These are phyloP conservation scores for Tipula unca DNA, from an alignment of 2,888 invertebrate species.

Conservation along the genomic window DNA sequence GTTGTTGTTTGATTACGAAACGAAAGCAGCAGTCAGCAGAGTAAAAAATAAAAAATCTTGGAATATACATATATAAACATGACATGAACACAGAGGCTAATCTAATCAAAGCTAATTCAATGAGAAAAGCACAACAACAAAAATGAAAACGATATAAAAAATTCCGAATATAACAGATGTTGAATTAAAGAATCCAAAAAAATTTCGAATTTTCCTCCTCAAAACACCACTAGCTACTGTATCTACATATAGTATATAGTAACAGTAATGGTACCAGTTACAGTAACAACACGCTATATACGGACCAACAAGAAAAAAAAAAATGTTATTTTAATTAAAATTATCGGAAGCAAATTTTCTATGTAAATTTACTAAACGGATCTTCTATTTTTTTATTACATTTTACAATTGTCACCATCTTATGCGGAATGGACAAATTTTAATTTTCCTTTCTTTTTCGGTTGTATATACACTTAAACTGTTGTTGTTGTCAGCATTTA, in stretches of 20 bases:
- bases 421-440: neutral
- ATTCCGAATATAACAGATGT: neutral
- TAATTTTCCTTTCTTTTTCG: neutral
- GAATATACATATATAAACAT: neutral
- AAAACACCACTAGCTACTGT: neutral
- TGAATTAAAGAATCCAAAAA: neutral
- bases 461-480: neutral
- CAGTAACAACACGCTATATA: too few relatives aligned
- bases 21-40: neutral
- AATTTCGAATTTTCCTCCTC: neutral
- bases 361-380: neutral
- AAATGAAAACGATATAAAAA: neutral
- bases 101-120: neutral
- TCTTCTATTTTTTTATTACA: neutral
- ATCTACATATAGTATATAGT: neutral
- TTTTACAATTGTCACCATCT: constrained; percentile 14
- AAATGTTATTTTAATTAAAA: neutral
- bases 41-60: neutral
- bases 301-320: neutral
- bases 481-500: neutral
- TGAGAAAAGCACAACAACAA: neutral
- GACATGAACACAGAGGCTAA: neutral
- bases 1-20: neutral
- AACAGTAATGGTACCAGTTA: too few relatives aligned
- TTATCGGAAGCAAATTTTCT: neutral